Evolutionary conservation across 2,797 vertebrate species (phyloP), one percentile per base, ranked within the genome.

Genomic region (Ibycter americanus): DNA sequence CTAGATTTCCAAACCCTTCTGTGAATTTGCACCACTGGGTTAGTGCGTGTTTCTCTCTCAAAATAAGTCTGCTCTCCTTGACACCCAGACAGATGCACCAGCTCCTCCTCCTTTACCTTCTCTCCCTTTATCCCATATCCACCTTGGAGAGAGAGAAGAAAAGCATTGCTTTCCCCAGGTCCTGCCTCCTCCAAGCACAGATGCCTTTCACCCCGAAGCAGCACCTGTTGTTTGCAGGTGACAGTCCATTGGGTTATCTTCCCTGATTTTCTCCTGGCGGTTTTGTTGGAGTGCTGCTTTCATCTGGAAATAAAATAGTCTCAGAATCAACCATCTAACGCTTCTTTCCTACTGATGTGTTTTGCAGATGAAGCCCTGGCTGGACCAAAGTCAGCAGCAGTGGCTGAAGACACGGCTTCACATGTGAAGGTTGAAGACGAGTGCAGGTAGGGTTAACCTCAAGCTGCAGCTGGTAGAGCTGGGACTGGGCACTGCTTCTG

Each of bases 261-360:
- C 16, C 40, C 74, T 83, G 42, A 51, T 58, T 80, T 87, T 66
- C 51, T 77, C 26, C 42, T 56, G 59, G 23, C 29, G 19, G 72
- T 84, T 78, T 71, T 23, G 81, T 90, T 77, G 51, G 70, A 91
- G 73, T 49, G 40, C 34, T 77, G 0, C n/a, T 56, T 94, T 59
- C 47, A 73, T 47, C 63, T 96, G 90, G 62, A 92, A 73, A 70
- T 49, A 20, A 84, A 93, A 89, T 52, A 93, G 17, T 27, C 62
- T 72, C 58, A 54, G 58, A 82, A 91, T 68, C 59, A 84, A 38
- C 73, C 77, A 42, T 73, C 80, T 80, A 52, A 87, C 52, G 56
- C 44, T 74, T 95, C 83, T 76, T 90, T 89, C 40, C 79, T 63
- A 22, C 40, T 93, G 88, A 76, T 95, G 62, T 79, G 70, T 93